A percentile compares a stretch with the other conserved stretches of the same genome.
Conservation (phyloP, 2,797 vertebrate genomes). For the Alfaro cultratus region DNA sequence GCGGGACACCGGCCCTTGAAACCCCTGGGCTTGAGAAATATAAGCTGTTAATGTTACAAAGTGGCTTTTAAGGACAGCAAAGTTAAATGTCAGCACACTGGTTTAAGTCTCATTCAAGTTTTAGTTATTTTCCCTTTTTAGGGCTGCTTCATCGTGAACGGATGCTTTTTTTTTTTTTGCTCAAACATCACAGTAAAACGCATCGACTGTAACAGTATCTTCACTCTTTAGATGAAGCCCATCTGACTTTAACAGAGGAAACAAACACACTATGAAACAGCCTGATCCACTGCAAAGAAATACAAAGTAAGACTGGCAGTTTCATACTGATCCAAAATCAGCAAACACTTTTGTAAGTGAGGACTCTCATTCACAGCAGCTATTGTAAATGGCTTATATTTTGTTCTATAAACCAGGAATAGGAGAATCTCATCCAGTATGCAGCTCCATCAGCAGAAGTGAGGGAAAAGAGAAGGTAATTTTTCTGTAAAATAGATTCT, state of each 20-base stretch:
- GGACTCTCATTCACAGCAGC: conserved; percentile 5
- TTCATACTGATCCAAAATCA: neutral
- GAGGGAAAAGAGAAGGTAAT: neutral
- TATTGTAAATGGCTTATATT: conserved; percentile 14
- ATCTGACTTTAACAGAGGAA: conserved; percentile 1
- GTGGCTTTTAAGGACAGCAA: too few relatives aligned
- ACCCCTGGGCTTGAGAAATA: too few relatives aligned
- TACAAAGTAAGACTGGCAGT: neutral
- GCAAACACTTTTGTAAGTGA: neutral
- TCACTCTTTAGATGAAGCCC: neutral
- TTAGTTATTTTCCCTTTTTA: neutral
- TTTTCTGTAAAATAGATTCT: conserved; percentile 25
- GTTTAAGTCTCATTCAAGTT: neutral
- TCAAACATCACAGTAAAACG: too few relatives aligned
- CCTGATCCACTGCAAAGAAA: neutral
- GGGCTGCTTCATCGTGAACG: neutral
- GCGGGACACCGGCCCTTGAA: too few relatives aligned
- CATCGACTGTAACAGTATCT: neutral
- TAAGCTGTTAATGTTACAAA: too few relatives aligned
- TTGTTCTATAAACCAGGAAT: neutral
- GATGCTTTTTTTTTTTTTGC: too few relatives aligned
- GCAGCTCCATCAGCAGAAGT: conserved; percentile 12
- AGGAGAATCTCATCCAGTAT: conserved; percentile 13
- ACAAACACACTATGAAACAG: neutral
- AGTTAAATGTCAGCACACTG: too few relatives aligned